phyloP scores from a whole-genome alignment of 2,888 invertebrate species.

The Erebia epiphron region DNA sequence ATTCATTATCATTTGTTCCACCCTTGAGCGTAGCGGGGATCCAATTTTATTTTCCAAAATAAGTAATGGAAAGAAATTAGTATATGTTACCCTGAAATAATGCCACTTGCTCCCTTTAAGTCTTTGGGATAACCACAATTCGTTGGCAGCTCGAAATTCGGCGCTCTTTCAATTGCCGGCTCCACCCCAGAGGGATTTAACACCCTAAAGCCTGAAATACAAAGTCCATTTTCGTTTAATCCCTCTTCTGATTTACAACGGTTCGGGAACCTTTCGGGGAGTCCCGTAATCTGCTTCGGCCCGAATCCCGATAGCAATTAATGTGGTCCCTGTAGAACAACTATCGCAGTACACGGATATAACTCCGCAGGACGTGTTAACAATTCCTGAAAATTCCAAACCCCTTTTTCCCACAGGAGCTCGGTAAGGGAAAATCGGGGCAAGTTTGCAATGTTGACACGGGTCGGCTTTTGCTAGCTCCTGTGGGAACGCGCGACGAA shows the following conservation, averaged over 20 bases:
- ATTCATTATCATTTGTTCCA: conserved; percentile 26
- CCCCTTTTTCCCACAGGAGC: conserved; percentile 29
- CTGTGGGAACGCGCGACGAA: conserved; percentile 28
- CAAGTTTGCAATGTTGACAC: conserved; percentile 42
- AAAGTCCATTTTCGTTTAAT: conserved; percentile 50
- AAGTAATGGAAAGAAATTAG: conserved; percentile 61
- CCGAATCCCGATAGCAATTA: conserved; percentile 76
- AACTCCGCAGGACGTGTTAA: conserved; percentile 45
- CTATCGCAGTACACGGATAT: conserved; percentile 52
- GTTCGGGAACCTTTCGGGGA: conserved; percentile 61
- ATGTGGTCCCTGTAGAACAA: conserved; percentile 61
- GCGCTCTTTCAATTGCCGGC: conserved; percentile 63
- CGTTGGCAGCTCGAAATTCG: conserved; percentile 45
- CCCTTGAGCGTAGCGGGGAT: conserved; percentile 26
- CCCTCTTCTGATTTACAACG: conserved; percentile 60
- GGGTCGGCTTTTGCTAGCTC: conserved; percentile 34
- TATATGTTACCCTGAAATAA: conserved; percentile 66
- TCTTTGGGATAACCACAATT: conserved; percentile 58
- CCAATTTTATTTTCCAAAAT: conserved; percentile 38
- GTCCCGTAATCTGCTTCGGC: conserved; percentile 72
- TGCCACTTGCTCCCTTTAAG: conserved; percentile 56
- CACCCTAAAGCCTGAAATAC: conserved; percentile 46
- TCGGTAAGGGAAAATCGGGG: conserved; percentile 37
- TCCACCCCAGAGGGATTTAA: conserved; percentile 45
- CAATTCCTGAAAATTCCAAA: conserved; percentile 36